These are phyloP conservation scores for Tortrix viridana DNA, from an alignment of 2,888 invertebrate genomes.

Conservation along the genomic window DNA sequence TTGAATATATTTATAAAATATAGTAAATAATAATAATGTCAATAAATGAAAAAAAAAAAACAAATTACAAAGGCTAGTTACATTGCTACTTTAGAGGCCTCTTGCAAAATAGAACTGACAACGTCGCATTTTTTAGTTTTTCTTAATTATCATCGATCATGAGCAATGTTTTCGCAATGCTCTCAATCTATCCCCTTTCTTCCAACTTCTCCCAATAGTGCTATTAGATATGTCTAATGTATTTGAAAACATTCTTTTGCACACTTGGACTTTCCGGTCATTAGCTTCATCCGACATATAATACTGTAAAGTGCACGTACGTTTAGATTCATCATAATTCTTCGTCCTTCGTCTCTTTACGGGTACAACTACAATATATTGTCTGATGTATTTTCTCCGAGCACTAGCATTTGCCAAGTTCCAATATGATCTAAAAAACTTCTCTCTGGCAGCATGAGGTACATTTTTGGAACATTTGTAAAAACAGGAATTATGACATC, in stretches of 20 bases:
- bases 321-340: background rate
- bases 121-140: too few species aligned
- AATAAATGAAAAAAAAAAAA: too few species aligned
- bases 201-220: too few species aligned
- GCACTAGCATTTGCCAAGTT: background rate
- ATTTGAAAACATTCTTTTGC: slow-evolving; percentile 1
- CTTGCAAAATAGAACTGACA: too few species aligned
- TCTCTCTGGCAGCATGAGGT: background rate
- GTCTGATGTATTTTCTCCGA: background rate
- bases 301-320: slow-evolving; percentile 3
- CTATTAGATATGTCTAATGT: background rate
- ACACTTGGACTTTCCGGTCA: background rate
- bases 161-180: too few species aligned
- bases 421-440: slow-evolving; percentile 9
- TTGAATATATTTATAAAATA: too few species aligned
- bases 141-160: too few species aligned
- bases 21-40: too few species aligned
- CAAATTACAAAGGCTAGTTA: too few species aligned
- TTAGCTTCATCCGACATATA: background rate
- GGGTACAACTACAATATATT: background rate
- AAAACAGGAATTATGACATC: background rate
- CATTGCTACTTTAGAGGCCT: too few species aligned
- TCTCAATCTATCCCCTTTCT: too few species aligned
- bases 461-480: slow-evolving; percentile 1
- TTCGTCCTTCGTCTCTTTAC: background rate